A percentile compares a stretch with the other conserved stretches of the same genome.
Conservation (phyloP, 2,113 vertebrate species). For the Baryphthengus martii region DNA sequence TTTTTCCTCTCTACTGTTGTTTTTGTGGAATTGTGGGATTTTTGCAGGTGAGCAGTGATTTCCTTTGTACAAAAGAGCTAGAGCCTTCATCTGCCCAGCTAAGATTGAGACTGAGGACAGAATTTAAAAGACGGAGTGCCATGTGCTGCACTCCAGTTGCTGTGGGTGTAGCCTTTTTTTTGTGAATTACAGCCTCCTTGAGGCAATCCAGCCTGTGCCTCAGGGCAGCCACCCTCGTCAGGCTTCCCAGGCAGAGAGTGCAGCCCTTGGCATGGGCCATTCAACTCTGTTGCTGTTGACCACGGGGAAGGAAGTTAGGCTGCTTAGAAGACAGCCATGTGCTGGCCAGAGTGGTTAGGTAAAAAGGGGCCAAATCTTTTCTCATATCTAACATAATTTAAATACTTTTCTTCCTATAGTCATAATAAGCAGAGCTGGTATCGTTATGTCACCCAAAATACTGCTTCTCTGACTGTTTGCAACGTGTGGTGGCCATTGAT, state of each 20-base stretch:
- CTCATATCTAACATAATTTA: neutral
- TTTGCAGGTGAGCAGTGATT: neutral
- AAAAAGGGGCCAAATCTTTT: neutral
- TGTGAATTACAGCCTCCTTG: neutral
- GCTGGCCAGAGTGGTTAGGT: neutral
- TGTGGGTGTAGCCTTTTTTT: neutral
- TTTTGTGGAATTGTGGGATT: neutral
- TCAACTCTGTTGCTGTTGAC: neutral
- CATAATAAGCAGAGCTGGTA: neutral
- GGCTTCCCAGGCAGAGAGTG: neutral
- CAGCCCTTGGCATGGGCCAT: neutral
- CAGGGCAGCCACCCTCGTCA: neutral
- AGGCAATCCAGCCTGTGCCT: neutral
- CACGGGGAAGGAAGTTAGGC: neutral
- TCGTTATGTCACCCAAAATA: neutral
- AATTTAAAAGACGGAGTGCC: fast-evolving
- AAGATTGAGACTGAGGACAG: neutral
- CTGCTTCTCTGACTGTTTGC: neutral
- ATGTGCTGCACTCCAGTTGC: neutral
- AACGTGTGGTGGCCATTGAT: neutral
- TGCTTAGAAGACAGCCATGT: neutral
- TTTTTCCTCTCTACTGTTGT: fast-evolving
- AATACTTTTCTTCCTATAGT: neutral
- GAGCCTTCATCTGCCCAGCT: neutral
- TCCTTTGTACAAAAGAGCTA: neutral